Percentiles rank a stretch among this genome's conserved stretches.
phyloP scores from a whole-genome alignment of 2,888 invertebrate genomes.

The Macrostomum cliftonense region DNA sequence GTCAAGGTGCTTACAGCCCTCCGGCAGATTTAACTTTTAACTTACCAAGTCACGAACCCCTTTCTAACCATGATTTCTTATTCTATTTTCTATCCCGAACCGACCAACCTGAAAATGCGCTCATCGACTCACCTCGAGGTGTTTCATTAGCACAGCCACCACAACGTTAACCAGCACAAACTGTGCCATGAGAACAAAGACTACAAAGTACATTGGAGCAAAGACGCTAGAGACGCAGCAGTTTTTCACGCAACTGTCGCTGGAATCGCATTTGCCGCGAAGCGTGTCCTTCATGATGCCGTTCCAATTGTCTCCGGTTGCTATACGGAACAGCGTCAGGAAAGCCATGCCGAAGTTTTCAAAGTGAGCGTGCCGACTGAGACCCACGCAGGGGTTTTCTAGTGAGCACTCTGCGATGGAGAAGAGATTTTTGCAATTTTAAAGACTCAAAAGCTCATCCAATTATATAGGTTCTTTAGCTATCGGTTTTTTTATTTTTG shows the following conservation, averaged over 20 bases:
- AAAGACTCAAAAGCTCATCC: no score
- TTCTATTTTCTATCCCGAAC: no score
- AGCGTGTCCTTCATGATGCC: conserved; percentile 98
- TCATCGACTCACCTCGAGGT: conserved; percentile 51
- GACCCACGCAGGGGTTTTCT: conserved; percentile 75
- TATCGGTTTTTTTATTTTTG: no score
- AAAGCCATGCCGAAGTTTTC: conserved; percentile 94
- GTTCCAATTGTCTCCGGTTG: conserved; percentile 99
- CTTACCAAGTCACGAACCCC: no score
- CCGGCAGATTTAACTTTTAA: no score
- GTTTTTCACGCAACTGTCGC: conserved; percentile 81
- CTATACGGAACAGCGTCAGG: conserved; percentile 88
- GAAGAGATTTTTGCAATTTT: no score
- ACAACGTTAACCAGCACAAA: conserved; percentile 99
- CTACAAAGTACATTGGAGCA: conserved; percentile 98
- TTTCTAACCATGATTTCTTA: no score
- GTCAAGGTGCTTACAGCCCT: no score
- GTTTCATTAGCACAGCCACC: conserved; percentile 98
- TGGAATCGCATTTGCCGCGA: conserved; percentile 64
- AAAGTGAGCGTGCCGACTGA: conserved; percentile 97
- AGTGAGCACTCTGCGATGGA: conserved; percentile 59
- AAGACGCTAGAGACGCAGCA: conserved; percentile 92
- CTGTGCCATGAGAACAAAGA: conserved; percentile 98
- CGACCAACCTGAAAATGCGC: no score
- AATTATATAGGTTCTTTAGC: no score